Evolutionary conservation across 2,113 vertebrate genomes (phyloP).

Genomic region (human (Homo sapiens)): DNA sequence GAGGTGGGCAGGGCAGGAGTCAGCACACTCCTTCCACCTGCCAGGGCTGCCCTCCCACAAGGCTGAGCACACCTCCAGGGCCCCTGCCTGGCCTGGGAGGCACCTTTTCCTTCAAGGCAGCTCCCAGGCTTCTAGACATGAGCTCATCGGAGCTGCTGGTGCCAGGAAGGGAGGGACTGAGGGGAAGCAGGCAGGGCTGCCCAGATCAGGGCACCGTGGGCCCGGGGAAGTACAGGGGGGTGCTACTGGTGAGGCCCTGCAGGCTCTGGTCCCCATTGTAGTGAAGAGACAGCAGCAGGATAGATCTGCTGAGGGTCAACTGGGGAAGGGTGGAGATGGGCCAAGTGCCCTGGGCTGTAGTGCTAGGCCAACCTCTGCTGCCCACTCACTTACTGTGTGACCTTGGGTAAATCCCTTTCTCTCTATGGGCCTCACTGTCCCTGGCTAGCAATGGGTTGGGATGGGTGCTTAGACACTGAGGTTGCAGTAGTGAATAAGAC

Average conservation of each 20-base stretch:
- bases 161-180: constrained; percentile 75
- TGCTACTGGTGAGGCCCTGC: neutral
- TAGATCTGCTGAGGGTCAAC: neutral
- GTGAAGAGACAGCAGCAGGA: neutral
- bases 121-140: constrained; percentile 74
- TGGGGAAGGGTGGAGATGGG: neutral
- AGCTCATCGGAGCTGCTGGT: constrained; percentile 64
- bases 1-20: neutral
- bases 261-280: neutral
- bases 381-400: neutral
- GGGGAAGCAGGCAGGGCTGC: constrained; percentile 55
- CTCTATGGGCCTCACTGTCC: neutral
- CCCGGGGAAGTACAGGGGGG: constrained; percentile 11
- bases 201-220: neutral
- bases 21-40: neutral
- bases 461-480: neutral
- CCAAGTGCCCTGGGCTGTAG: neutral
- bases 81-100: constrained; percentile 47
- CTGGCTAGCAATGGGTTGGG: neutral
- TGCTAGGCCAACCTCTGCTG: neutral
- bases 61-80: neutral
- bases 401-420: neutral
- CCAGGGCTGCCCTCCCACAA: neutral
- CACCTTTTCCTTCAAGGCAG: constrained; percentile 64
- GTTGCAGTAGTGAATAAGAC: neutral